Evolutionary conservation across 2,113 vertebrate genomes (phyloP).

Genomic region (Balaeniceps rex): DNA sequence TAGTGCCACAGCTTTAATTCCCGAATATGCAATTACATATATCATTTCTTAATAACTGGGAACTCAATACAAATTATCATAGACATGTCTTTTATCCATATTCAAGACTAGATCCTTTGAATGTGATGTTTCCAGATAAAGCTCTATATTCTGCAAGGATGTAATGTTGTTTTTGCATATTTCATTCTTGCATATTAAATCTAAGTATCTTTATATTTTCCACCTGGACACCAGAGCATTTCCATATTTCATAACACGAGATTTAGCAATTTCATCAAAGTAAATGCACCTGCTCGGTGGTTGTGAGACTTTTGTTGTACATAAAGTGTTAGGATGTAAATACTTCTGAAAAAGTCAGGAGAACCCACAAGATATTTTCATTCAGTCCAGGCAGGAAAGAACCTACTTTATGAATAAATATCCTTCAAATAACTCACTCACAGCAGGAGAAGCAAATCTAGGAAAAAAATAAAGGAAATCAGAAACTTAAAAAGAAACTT

Average conservation of each 20-base stretch:
- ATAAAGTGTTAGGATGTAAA: constrained; percentile 26
- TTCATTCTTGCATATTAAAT: not conserved
- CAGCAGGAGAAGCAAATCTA: constrained; percentile 6
- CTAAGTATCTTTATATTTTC: not conserved
- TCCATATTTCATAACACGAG: constrained; percentile 26
- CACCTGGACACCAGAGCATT: not conserved
- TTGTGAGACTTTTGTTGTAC: not conserved
- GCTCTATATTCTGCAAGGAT: not conserved
- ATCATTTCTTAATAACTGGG: not conserved
- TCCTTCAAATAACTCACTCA: not conserved
- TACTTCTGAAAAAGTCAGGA: constrained; percentile 12
- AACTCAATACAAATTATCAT: not conserved
- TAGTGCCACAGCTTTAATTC: not conserved
- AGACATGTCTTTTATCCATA: not conserved
- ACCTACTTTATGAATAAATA: constrained; percentile 40
- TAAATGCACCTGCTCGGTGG: not conserved
- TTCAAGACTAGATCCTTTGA: not conserved
- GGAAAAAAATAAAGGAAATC: not conserved
- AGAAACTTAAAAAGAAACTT: constrained; percentile 4
- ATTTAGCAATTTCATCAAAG: constrained; percentile 17
- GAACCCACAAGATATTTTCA: not conserved
- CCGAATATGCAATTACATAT: not conserved
- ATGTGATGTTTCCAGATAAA: not conserved
- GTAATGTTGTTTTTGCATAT: not conserved
- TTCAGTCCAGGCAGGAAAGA: not conserved